Evolutionary conservation across 2,113 vertebrate species (phyloP).

Genomic region (Porphyrio hochstetteri): DNA sequence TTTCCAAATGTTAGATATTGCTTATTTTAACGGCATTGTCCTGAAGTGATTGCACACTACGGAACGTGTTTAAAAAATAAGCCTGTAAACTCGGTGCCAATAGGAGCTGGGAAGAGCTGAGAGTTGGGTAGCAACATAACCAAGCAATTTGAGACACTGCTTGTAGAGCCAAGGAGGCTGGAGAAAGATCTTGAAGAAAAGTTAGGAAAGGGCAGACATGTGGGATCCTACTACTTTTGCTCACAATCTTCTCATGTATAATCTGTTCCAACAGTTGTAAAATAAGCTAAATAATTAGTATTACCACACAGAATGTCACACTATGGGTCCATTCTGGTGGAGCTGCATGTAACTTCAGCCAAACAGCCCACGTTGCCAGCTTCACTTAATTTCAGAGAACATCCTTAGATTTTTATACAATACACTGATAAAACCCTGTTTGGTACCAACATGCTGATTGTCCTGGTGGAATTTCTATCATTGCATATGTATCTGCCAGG

Average conservation of each 20-base stretch:
- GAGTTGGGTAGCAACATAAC: neutral
- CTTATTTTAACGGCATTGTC: constrained; percentile 7
- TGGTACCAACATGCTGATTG: neutral
- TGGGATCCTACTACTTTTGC: neutral
- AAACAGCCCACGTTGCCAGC: neutral
- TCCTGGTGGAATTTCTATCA: neutral
- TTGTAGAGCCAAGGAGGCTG: neutral
- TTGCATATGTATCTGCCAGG: neutral
- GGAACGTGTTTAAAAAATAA: neutral
- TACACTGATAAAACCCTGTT: neutral
- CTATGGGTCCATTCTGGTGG: neutral
- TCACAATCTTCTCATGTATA: neutral
- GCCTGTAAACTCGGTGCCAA: neutral
- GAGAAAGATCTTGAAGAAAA: neutral
- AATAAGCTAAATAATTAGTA: neutral
- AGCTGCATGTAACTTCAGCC: neutral
- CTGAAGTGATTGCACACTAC: neutral
- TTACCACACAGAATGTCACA: neutral
- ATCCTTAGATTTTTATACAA: neutral
- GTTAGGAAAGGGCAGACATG: neutral
- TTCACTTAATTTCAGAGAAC: neutral
- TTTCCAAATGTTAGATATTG: neutral
- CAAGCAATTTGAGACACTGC: neutral
- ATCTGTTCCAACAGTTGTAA: neutral
- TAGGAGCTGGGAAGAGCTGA: neutral